These are phyloP conservation scores for Neolamprologus modestus DNA, from an alignment of 2,113 vertebrate species.

Conservation along the genomic window DNA sequence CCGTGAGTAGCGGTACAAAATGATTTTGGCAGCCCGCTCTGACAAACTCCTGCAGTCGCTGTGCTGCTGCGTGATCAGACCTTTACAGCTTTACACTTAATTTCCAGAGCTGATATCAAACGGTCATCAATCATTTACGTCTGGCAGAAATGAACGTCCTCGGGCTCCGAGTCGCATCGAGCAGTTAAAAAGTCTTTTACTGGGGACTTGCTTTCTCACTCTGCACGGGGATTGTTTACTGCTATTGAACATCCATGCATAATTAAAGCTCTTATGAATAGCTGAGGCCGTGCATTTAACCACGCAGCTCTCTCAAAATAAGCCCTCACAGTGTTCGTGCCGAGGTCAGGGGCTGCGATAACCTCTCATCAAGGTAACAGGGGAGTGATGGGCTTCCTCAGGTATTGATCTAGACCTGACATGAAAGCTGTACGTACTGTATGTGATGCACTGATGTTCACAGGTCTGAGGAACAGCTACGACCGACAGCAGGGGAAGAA, in stretches of 20 bases:
- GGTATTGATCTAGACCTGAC: conserved; percentile 6
- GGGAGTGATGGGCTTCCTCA: not conserved
- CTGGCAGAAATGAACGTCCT: not conserved
- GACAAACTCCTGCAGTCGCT: not conserved
- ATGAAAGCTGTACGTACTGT: not conserved
- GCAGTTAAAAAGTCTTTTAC: not conserved
- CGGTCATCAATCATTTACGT: not conserved
- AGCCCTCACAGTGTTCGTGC: conserved; percentile 18
- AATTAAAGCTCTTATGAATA: conserved; percentile 58
- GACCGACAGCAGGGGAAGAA: not conserved
- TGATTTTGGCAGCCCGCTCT: not conserved
- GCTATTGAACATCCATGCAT: conserved; percentile 28
- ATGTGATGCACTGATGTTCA: not conserved
- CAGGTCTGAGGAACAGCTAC: not conserved
- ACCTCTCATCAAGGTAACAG: conserved; percentile 4
- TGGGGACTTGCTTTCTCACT: not conserved
- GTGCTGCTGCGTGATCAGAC: not conserved
- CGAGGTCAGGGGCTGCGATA: conserved; percentile 33
- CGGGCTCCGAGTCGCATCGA: not conserved
- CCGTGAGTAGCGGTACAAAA: not conserved
- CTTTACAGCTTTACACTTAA: conserved; percentile 11
- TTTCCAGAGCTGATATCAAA: conserved; percentile 16
- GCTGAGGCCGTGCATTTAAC: not conserved
- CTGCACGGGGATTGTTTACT: conserved; percentile 22
- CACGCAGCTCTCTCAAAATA: not conserved